phyloP scores from a whole-genome alignment of 2,797 vertebrate species.

The Tamandua tetradactyla region DNA sequence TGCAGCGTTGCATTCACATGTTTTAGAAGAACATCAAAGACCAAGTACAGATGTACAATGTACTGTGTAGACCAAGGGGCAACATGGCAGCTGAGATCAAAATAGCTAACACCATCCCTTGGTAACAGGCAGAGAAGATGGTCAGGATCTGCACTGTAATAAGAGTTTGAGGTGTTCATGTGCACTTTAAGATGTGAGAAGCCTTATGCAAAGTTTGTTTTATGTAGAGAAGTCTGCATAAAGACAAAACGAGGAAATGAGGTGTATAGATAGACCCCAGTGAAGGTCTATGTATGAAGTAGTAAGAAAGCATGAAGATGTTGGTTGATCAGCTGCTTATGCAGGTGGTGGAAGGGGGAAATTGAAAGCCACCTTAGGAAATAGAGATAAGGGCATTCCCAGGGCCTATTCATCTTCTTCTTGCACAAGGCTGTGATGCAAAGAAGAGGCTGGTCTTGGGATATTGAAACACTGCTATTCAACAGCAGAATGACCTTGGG shows the following conservation, averaged over 20 bases:
- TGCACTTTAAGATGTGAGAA: not conserved
- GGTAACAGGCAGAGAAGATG: not conserved
- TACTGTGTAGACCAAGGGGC: not conserved
- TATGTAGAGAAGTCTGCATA: not conserved
- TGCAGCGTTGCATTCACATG: not conserved
- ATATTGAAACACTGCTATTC: not conserved
- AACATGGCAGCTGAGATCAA: not conserved
- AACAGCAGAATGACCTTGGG: not conserved
- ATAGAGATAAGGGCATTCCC: not conserved
- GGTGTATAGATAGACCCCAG: not conserved
- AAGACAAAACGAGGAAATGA: not conserved
- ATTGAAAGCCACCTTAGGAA: not conserved
- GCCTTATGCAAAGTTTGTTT: not conserved
- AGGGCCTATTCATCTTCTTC: not conserved
- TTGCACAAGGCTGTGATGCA: not conserved
- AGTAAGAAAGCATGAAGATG: not conserved
- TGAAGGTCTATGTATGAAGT: not conserved
- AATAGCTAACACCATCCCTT: not conserved
- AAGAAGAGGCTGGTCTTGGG: not conserved
- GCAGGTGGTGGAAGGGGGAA: not conserved
- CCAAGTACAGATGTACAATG: not conserved
- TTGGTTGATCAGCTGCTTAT: not conserved
- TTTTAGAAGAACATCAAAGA: not conserved
- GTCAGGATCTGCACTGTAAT: not conserved
- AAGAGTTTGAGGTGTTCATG: not conserved